Percentiles rank a stretch among this genome's conserved stretches.
Evolutionary conservation across 2,888 invertebrate species (phyloP).

Genomic region (Acanthosoma haemorrhoidale): DNA sequence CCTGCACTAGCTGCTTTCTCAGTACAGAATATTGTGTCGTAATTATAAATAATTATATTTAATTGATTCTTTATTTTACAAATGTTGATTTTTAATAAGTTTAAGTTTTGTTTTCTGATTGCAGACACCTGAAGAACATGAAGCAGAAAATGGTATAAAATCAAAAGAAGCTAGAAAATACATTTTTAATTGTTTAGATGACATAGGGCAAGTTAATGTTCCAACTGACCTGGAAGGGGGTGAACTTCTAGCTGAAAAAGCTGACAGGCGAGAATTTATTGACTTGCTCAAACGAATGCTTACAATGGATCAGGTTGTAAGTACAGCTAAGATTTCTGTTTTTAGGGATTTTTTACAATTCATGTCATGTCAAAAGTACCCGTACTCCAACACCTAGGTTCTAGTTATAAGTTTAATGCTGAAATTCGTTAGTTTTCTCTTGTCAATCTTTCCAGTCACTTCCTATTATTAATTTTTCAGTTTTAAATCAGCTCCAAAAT

Average conservation of each 20-base stretch:
- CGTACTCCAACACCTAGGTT: too few relatives aligned
- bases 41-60: too few relatives aligned
- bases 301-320: slow-evolving; percentile 88
- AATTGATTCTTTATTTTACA: too few relatives aligned
- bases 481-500: too few relatives aligned
- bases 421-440: too few relatives aligned
- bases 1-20: too few relatives aligned
- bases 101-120: neutral
- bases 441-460: too few relatives aligned
- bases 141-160: slow-evolving; percentile 94
- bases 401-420: too few relatives aligned
- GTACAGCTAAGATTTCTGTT: slow-evolving; percentile 30
- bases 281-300: slow-evolving; percentile 97
- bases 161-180: slow-evolving; percentile 99
- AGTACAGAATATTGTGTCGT: too few relatives aligned
- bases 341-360: neutral
- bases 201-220: slow-evolving; percentile 94
- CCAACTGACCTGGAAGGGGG: slow-evolving; percentile 96
- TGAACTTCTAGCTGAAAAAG: slow-evolving; percentile 92
- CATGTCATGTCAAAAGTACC: neutral
- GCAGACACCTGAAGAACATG: slow-evolving; percentile 95
- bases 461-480: too few relatives aligned
- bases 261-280: slow-evolving; percentile 94
- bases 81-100: too few relatives aligned
- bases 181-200: slow-evolving; percentile 98